Conservation (phyloP, 2,797 vertebrate species). For the Lagorchestes hirsutus region DNA sequence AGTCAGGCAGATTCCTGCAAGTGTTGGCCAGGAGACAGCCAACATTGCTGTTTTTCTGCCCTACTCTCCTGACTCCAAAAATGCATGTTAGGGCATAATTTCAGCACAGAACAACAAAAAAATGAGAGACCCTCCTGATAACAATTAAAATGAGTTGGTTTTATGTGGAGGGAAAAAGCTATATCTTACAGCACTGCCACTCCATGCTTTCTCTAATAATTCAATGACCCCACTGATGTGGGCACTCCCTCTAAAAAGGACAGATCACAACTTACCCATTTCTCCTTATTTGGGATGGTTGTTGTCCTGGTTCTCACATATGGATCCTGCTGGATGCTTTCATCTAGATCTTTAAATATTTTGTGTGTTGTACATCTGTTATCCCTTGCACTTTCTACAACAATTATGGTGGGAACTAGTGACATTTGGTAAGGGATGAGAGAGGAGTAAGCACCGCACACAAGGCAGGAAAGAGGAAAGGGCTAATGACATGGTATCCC, state of each 20-base stretch:
- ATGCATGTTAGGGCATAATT: background rate
- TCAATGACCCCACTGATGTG: background rate
- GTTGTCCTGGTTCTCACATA: background rate
- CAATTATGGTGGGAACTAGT: background rate
- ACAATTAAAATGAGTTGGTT: background rate
- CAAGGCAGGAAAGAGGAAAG: background rate
- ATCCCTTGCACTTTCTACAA: background rate
- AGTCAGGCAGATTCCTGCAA: background rate
- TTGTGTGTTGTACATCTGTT: background rate
- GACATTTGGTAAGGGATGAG: background rate
- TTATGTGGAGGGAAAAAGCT: background rate
- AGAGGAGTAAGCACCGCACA: background rate
- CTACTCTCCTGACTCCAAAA: background rate
- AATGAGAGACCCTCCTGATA: background rate
- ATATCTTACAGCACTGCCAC: background rate
- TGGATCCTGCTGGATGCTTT: background rate
- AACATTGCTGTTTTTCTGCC: background rate
- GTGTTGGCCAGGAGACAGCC: background rate
- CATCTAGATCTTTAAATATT: background rate
- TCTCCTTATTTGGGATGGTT: background rate
- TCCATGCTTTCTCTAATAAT: background rate
- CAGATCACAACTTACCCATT: background rate
- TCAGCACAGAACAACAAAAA: background rate
- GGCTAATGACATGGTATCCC: background rate
- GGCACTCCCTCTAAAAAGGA: background rate